These are phyloP conservation scores for Belgica antarctica DNA, from an alignment of 2,888 invertebrate species.

Conservation along the genomic window DNA sequence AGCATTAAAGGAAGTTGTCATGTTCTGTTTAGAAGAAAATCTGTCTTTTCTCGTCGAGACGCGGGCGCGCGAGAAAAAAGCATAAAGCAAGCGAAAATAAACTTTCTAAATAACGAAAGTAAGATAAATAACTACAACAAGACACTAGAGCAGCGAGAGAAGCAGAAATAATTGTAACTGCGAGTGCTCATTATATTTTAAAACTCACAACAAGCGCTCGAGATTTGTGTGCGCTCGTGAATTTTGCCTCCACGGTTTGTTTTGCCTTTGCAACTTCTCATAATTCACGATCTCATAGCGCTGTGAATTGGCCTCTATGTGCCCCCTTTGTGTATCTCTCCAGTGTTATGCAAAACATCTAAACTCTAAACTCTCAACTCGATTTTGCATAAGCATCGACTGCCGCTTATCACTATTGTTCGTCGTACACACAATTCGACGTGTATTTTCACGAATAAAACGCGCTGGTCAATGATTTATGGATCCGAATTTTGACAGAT, in stretches of 20 bases:
- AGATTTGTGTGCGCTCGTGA: neutral
- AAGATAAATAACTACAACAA: conserved; percentile 27
- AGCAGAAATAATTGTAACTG: conserved; percentile 30
- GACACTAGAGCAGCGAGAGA: neutral
- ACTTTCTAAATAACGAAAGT: conserved; percentile 37
- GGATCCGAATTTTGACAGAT: too few relatives aligned
- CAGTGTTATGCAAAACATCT: neutral
- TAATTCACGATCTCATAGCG: conserved; percentile 11
- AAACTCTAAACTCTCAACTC: too few relatives aligned
- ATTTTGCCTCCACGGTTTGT: too few relatives aligned
- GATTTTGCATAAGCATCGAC: neutral
- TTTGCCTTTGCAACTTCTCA: neutral
- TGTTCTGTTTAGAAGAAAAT: conserved; percentile 27
- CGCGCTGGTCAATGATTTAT: too few relatives aligned
- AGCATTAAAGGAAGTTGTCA: neutral
- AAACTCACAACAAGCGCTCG: neutral
- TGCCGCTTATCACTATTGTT: neutral
- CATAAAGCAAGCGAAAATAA: conserved; percentile 23
- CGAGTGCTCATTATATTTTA: conserved; percentile 15
- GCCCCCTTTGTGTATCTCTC: neutral
- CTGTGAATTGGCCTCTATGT: conserved; percentile 2
- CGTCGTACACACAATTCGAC: neutral
- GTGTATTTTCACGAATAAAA: too few relatives aligned
- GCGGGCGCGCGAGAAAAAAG: neutral
- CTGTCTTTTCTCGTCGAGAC: too few relatives aligned